Conservation (phyloP, 2,113 vertebrate genomes). For the Halichoeres trimaculatus region DNA sequence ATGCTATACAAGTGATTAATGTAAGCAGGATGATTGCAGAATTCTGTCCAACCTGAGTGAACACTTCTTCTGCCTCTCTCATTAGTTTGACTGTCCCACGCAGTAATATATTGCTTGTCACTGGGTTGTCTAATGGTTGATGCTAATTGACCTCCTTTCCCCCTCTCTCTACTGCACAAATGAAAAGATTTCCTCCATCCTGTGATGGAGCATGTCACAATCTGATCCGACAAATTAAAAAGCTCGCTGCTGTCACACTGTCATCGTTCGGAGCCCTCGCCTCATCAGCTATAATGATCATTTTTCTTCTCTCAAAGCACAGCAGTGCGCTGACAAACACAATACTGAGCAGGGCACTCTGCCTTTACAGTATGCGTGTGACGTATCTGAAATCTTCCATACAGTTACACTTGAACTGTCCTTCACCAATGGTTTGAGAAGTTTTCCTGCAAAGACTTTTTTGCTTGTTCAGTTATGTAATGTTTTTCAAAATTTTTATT, state of each 20-base stretch:
- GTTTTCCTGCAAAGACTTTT: constrained; percentile 7
- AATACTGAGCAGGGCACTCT: constrained; percentile 59
- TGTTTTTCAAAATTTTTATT: background rate
- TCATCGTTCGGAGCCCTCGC: constrained; percentile 70
- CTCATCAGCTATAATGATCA: constrained; percentile 87
- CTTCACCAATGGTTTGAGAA: constrained; percentile 7
- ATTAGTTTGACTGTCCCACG: constrained; percentile 83
- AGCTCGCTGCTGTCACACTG: constrained; percentile 85
- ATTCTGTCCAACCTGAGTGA: constrained; percentile 75
- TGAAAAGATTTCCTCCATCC: constrained; percentile 83
- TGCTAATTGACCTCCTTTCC: constrained; percentile 87
- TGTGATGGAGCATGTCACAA: constrained; percentile 85
- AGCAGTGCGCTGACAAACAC: constrained; percentile 68
- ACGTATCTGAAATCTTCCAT: constrained; percentile 56
- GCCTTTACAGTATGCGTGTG: constrained; percentile 19
- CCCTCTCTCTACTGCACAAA: constrained; percentile 81
- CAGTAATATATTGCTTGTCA: constrained; percentile 84
- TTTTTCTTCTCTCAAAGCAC: constrained; percentile 69
- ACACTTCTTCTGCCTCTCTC: constrained; percentile 77
- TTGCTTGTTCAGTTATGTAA: background rate
- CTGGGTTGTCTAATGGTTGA: constrained; percentile 83
- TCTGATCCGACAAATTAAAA: constrained; percentile 88
- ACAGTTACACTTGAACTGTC: constrained; percentile 37
- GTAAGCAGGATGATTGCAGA: constrained; percentile 57
- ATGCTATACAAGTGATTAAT: constrained; percentile 69